Percentiles rank a stretch among this genome's conserved stretches.
phyloP scores from a whole-genome alignment of 2,797 vertebrate genomes.

The Cryptoblepharus egeriae region DNA sequence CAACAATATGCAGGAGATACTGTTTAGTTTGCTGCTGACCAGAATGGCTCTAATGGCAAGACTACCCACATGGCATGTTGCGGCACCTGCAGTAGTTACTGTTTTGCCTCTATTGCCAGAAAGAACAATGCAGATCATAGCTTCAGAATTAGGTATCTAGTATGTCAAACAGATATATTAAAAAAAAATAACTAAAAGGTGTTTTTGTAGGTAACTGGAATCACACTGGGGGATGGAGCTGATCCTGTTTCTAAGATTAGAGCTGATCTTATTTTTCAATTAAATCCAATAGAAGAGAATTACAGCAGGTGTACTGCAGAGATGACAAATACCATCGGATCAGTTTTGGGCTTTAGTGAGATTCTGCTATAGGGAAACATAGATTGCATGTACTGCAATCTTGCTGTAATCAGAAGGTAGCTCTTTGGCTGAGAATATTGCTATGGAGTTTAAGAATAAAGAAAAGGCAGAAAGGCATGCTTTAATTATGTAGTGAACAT shows the following conservation, averaged over 20 bases:
- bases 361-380: constrained; percentile 29
- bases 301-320: constrained; percentile 48
- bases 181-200: not conserved
- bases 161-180: constrained; percentile 10
- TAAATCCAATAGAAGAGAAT: constrained; percentile 42
- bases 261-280: constrained; percentile 41
- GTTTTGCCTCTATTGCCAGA: too few species aligned
- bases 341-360: constrained; percentile 34
- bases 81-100: too few species aligned
- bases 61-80: too few species aligned
- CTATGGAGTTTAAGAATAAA: constrained; percentile 18
- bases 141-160: not conserved
- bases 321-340: constrained; percentile 44
- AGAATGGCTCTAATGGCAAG: too few species aligned
- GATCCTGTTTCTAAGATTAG: constrained; percentile 36
- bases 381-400: constrained; percentile 18
- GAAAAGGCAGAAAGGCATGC: not conserved
- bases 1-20: too few species aligned
- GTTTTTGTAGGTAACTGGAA: constrained; percentile 2
- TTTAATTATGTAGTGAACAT: constrained; percentile 42
- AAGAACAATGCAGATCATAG: not conserved
- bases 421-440: constrained; percentile 31
- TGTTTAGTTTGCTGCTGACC: too few species aligned
- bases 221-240: not conserved
- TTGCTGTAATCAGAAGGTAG: constrained; percentile 44